Evolutionary conservation across 2,797 vertebrate genomes (phyloP), one percentile per base, ranked within the genome.

Genomic region (Megaceryle alcyon): DNA sequence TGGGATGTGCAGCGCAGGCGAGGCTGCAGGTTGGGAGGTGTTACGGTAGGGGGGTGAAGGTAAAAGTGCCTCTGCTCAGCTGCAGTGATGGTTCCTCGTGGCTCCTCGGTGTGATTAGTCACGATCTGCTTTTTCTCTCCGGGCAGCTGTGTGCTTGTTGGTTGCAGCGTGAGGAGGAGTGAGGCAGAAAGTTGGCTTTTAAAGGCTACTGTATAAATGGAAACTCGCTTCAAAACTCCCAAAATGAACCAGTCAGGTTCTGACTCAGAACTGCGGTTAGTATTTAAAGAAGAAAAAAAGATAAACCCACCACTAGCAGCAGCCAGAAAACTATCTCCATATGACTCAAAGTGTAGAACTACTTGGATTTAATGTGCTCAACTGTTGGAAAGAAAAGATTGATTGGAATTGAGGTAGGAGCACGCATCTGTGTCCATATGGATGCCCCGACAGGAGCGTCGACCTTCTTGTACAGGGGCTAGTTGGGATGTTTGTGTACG

Each of bases 201-300:
- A 82, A 76, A 94, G 64, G 70, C 79, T 97, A 57, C 96, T 83
- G 88, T 96, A 93, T 81, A 96, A 97, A 95, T 96, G 96, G 97
- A 95, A 98, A 97, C 95, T 91, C 25, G 60, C 92, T 96, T 93
- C 81, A 64, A 89, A 95, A 91, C 96, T 93, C 96, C 82, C 92
- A 6, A 63, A 82, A 75, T 80, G 92, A 98, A 96, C 51, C 44
- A 70, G 33, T 41, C 90, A 56, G 93, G 82, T 97, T 95, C 96
- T 98, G 98, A 98, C 97, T 98, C 97, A 98, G 96, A 98, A 95
- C 95, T 97, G 97, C 97, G 97, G 92, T 97, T 97, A 90, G 96
- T 96, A 93, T 86, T 92, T 82, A 64, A 89, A 94, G 83, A n/a
- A 91, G 84, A 80, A 15, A 49, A 35, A 82, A 49, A 39, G 64